Base-by-base conservation (phyloP, 2,797 vertebrate genomes). In the Labroides dimidiatus region DNA sequence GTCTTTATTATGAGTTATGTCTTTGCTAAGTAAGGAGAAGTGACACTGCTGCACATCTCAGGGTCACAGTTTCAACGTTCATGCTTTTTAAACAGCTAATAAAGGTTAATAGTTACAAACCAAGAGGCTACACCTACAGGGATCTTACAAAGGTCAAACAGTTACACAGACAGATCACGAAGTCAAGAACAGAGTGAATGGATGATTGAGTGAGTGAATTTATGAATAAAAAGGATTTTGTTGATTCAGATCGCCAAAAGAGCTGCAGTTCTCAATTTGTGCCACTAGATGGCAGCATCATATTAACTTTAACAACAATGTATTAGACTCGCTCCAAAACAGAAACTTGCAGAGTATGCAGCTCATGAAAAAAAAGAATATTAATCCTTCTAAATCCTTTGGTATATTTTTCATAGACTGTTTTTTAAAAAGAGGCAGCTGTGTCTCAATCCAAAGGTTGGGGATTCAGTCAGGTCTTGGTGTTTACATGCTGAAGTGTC, bases 241-340 rank as follows among this genome's bases (percentile, higher is more conserved):
- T 10, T 47, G 21, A 20, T 47, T 53, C 52, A 4, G 5, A 53
- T 57, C 1, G 16, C 2, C 3, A 5, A 48, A 39, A 13, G 2
- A 11, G 41, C 17, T 43, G 60, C 24, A 44, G 65, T 54, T 78
- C 19, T 69, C 21, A 11, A 23, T 48, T 76, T 14, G 69, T 27
- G 24, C 78, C 82, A 88, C 67, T 70, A 90, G 92, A 47, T 88
- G 86, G 74, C 64, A 45, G 60, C 53, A 43, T 24, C 4, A 64
- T 15, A 72, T 10, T 8, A 33, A 8, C 30, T n/a, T 17, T 44
- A 44, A 33, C 1, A 8, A 33, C 8, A 6, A 8, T 33, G 10
- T 19, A n/a, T 39, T 11, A 12, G 2, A 14, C 13, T 13, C 4
- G 13, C 37, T 39, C 37, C 10, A 39, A 39, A 13, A 13, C 2